Percentiles rank a stretch among this genome's conserved stretches.
phyloP scores from a whole-genome alignment of 2,888 invertebrate genomes.

The Aleiodes alternator region DNA sequence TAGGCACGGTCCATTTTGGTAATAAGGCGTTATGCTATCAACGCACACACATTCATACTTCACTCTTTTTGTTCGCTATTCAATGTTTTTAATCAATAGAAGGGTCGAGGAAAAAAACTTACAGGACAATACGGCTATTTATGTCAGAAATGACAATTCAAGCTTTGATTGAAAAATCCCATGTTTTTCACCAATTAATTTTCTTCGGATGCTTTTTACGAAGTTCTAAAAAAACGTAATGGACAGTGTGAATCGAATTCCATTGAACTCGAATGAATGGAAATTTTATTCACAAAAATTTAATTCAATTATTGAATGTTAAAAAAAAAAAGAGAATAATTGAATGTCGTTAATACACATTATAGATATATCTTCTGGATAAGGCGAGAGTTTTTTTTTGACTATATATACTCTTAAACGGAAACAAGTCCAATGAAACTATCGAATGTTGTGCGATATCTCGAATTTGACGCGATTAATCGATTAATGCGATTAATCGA shows the following conservation, averaged over 20 bases:
- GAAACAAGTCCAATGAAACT: no score
- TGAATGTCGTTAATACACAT: background rate
- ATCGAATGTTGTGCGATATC: no score
- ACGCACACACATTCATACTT: slow-evolving; percentile 31
- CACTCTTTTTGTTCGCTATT: background rate
- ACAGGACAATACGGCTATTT: slow-evolving; percentile 49
- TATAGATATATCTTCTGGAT: no score
- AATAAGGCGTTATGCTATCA: slow-evolving; percentile 63
- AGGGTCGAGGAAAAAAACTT: slow-evolving; percentile 61
- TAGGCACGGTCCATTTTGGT: slow-evolving; percentile 62
- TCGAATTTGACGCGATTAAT: no score
- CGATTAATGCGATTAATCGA: no score
- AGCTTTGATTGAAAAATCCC: slow-evolving; percentile 5
- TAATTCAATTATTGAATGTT: background rate
- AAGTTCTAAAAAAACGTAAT: no score
- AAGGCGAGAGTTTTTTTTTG: no score
- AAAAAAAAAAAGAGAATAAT: no score
- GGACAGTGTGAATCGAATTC: no score
- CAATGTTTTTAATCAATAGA: slow-evolving; percentile 45
- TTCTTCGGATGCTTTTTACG: background rate
- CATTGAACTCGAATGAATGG: background rate
- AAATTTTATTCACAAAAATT: background rate
- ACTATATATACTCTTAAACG: no score
- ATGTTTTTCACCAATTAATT: background rate
- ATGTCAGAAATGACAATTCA: slow-evolving; percentile 17